Evolutionary conservation across 2,888 invertebrate genomes (phyloP).

Genomic region (Hecatera dysodea): DNA sequence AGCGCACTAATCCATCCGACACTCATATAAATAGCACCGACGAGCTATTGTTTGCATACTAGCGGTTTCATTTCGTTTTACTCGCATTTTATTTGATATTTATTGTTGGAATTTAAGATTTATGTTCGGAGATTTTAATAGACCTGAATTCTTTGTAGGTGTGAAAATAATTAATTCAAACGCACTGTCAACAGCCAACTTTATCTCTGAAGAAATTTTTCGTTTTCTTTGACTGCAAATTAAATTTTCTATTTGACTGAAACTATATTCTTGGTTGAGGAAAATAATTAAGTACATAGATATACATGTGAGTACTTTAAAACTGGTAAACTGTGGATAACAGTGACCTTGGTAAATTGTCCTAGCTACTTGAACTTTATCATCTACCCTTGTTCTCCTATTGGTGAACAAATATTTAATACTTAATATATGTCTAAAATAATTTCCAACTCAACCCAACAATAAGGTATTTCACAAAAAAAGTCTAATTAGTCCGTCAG

Average conservation of each 20-base stretch:
- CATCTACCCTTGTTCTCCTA: no score
- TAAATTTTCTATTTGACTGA: no score
- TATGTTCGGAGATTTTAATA: constrained; percentile 22
- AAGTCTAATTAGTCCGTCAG: no score
- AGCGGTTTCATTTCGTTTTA: constrained; percentile 13
- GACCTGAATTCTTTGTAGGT: constrained; percentile 27
- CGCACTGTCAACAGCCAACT: background rate
- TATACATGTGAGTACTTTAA: no score
- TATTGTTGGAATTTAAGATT: constrained; percentile 28
- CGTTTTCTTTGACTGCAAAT: constrained; percentile 1
- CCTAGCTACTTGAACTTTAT: no score
- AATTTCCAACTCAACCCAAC: background rate
- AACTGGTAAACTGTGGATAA: no score
- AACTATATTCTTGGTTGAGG: no score
- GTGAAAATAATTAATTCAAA: constrained; percentile 32
- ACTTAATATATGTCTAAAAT: background rate
- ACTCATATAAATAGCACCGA: constrained; percentile 57
- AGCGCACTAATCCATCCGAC: constrained; percentile 72
- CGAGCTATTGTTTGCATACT: constrained; percentile 55
- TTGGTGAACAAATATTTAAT: background rate
- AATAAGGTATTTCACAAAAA: no score
- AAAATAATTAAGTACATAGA: no score
- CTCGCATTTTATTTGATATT: constrained; percentile 30
- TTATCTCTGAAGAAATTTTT: background rate
- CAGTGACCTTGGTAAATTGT: no score